Conservation (phyloP, 2,797 vertebrate genomes). For the Cossypha heuglini region DNA sequence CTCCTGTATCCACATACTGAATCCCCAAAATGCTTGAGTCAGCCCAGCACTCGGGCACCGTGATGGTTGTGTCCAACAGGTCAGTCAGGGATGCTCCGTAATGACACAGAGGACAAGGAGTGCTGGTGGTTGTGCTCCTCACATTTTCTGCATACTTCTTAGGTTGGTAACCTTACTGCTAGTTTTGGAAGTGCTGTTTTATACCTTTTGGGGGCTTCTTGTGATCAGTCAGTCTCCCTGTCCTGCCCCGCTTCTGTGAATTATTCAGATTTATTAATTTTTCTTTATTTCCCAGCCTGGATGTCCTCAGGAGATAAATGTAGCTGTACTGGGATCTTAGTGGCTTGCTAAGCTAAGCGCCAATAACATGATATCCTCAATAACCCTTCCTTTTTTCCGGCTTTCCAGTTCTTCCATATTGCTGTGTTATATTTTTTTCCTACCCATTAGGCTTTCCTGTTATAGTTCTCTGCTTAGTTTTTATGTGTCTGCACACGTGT, state of each 20-base stretch:
- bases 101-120: not conserved
- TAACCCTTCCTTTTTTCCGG: not conserved
- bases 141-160: accelerated
- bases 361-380: accelerated
- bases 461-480: not conserved
- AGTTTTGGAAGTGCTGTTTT: not conserved
- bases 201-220: not conserved
- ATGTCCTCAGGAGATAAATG: not conserved
- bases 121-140: not conserved
- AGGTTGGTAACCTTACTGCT: not conserved
- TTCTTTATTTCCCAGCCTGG: not conserved
- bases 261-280: not conserved
- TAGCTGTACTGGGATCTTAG: not conserved
- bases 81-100: not conserved
- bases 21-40: not conserved
- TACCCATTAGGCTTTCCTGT: not conserved
- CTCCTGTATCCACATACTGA: accelerated
- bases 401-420: not conserved
- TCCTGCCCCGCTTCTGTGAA: not conserved
- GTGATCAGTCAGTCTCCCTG: not conserved
- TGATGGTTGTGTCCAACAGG: not conserved
- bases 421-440: not conserved
- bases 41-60: accelerated
- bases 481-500: not conserved
- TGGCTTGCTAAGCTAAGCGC: not conserved